Conservation (phyloP, 2,113 vertebrate genomes). For the Ranitomeya variabilis region DNA sequence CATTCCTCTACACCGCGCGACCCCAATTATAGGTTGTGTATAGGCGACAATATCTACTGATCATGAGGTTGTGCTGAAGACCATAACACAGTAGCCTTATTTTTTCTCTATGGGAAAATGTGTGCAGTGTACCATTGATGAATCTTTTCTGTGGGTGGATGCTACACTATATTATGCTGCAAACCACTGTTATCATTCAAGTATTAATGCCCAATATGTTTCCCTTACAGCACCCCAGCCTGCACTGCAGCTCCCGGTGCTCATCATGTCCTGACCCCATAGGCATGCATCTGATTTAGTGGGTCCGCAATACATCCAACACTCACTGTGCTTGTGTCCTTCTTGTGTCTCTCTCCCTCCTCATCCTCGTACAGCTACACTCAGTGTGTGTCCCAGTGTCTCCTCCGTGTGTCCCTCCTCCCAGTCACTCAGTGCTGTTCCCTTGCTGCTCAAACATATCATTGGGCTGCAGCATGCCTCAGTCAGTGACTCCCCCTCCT, state of each 20-base stretch:
- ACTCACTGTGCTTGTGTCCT: conserved; percentile 46
- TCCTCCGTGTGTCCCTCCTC: conserved; percentile 28
- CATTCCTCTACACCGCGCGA: neutral
- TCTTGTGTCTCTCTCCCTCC: conserved; percentile 18
- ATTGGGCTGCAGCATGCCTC: conserved; percentile 49
- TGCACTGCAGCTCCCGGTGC: conserved; percentile 12
- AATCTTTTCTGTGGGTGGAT: neutral
- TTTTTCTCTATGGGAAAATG: conserved; percentile 6
- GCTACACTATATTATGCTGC: neutral
- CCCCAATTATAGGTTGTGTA: neutral
- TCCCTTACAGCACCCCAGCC: neutral
- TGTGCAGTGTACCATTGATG: conserved; percentile 13
- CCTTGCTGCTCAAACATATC: conserved; percentile 50
- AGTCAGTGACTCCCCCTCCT: conserved; percentile 44
- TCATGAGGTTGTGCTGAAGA: neutral
- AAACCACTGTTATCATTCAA: neutral
- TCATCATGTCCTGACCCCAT: neutral
- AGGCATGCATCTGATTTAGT: neutral
- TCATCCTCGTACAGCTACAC: conserved; percentile 23
- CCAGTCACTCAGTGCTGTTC: conserved; percentile 50
- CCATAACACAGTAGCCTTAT: neutral
- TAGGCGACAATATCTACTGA: neutral
- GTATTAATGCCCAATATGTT: neutral
- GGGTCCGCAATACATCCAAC: neutral
- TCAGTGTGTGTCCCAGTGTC: conserved; percentile 37